Conservation (phyloP, 2,113 vertebrate genomes). For the Xiphophorus maculatus region DNA sequence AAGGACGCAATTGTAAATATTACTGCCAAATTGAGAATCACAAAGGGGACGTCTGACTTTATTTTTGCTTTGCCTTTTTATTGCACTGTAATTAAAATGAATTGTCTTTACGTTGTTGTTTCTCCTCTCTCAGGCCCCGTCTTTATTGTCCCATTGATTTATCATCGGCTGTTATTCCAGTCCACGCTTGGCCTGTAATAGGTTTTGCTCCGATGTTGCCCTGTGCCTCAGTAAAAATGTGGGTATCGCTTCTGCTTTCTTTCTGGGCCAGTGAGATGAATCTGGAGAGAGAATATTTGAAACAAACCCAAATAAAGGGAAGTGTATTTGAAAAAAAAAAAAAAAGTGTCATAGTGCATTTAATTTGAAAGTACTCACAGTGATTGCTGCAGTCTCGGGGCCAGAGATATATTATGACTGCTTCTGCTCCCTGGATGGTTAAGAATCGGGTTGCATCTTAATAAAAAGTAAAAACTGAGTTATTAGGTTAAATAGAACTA, state of each 20-base stretch:
- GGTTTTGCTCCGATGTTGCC: conserved; percentile 38
- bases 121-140: conserved; percentile 37
- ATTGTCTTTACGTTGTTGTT: conserved; percentile 60
- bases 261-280: conserved; percentile 31
- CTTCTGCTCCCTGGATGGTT: conserved; percentile 25
- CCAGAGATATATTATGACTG: conserved; percentile 36
- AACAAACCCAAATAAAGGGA: conserved; percentile 15
- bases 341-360: conserved; percentile 30
- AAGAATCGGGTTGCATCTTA: conserved; percentile 26
- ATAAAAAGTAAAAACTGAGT: conserved; percentile 22
- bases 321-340: background rate
- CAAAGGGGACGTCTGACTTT: conserved; percentile 45
- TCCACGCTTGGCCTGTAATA: conserved; percentile 54
- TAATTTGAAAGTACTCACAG: conserved; percentile 31
- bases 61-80: conserved; percentile 59
- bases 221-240: conserved; percentile 43
- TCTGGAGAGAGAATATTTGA: conserved; percentile 30
- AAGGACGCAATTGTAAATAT: conserved; percentile 53
- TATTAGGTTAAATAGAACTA: conserved; percentile 9
- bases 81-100: conserved; percentile 68
- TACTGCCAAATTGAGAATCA: conserved; percentile 34
- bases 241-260: conserved; percentile 46
- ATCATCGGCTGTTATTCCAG: conserved; percentile 62
- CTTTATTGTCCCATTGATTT: conserved; percentile 68
- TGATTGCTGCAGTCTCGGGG: conserved; percentile 39